Evolutionary conservation across 2,113 vertebrate genomes (phyloP), one percentile per base, ranked within the genome.

Genomic region (Alosa alosa): DNA sequence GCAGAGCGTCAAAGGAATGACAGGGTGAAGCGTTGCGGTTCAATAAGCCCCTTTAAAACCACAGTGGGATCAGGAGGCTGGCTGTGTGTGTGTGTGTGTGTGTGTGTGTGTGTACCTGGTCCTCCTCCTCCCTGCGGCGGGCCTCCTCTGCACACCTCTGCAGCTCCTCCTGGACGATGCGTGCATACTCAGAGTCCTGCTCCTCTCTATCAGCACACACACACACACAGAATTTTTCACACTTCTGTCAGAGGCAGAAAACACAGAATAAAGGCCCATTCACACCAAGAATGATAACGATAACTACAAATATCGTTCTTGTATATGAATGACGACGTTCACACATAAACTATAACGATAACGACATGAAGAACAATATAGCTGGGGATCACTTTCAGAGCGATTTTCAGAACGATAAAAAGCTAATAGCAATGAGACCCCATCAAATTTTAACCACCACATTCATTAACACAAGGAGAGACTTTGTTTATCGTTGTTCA

Each of bases 141-240:
- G 89, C 83, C 86, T 95, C 95, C 82, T 94, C 93, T 0, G 93
- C 92, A 75, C 90, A 72, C n/a, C 89, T 93, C 85, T 88, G 93
- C 83, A 95, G 89, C 85, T 96, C 93, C 57, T 95, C 94, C 86
- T 95, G 95, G 83, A 94, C 91, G 36, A 91, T 46, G 0, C 86
- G 92, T 31, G 94, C 94, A 0, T 94, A 95, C 88, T 95, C 91
- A 0, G 94, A 94, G 88, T 95, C 96, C n/a, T 90, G 87, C 84
- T 94, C 94, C 88, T 96, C 93, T 46, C 95, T 96, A 13, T 64
- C 36, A 50, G 64, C 17, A 87, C 44, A 72, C 15, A 22, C 44
- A 72, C 1, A 18, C n/a, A 78, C 36, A 39, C 41, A 68, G 6
- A 68, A 44, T 44, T 44, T 4, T 44, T 44, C 41, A 44, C 41